Evolutionary conservation across 2,113 vertebrate species (phyloP).

Genomic region (Corvus moneduloides): DNA sequence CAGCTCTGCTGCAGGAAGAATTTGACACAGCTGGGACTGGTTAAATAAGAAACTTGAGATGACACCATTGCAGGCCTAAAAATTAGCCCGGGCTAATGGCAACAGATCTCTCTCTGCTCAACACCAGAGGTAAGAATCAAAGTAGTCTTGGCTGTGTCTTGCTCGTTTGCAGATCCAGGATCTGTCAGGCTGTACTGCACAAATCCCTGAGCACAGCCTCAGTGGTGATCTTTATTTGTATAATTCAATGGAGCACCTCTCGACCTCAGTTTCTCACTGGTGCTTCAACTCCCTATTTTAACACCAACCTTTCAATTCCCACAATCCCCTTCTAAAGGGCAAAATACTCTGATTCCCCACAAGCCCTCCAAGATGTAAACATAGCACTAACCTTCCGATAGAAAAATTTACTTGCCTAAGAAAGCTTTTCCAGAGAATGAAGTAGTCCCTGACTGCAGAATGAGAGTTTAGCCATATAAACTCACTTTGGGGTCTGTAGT

Average conservation of each 20-base stretch:
- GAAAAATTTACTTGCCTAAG: constrained; percentile 35
- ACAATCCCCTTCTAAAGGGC: not conserved
- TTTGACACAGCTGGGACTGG: constrained; percentile 34
- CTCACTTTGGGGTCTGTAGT: constrained; percentile 41
- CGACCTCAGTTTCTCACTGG: not conserved
- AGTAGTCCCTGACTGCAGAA: constrained; percentile 17
- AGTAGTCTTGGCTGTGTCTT: not conserved
- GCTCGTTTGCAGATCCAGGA: not conserved
- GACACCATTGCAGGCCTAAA: constrained; percentile 1
- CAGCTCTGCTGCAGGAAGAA: not conserved
- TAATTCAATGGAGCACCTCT: not conserved
- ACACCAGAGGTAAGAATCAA: not conserved
- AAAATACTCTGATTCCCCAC: not conserved
- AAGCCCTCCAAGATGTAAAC: constrained; percentile 42
- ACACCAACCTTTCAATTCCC: not conserved
- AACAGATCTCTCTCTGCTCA: not conserved
- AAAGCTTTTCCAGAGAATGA: constrained; percentile 39
- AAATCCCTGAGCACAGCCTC: not conserved
- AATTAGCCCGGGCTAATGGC: not conserved
- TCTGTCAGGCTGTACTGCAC: not conserved
- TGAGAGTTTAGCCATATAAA: constrained; percentile 48
- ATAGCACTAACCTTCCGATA: not conserved
- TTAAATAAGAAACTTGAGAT: constrained; percentile 52
- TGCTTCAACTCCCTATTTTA: not conserved
- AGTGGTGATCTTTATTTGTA: not conserved